Base-by-base conservation (phyloP, 2,113 vertebrate species). In the Syngnathoides biaculeatus region DNA sequence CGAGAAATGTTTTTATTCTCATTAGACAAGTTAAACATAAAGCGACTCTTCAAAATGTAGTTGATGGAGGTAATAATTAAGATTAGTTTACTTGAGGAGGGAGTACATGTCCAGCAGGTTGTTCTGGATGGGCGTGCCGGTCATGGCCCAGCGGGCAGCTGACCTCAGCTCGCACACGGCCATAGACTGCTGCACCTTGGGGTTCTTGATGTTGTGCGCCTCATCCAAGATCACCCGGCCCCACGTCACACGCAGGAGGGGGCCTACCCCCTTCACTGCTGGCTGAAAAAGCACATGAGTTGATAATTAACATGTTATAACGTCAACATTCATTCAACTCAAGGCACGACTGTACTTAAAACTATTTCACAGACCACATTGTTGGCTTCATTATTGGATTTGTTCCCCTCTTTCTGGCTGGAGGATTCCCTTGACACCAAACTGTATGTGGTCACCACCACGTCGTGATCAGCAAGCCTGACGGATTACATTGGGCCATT, bases 31-130 rank as follows among this genome's bases (percentile, higher is more conserved):
- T 35, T 5, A 35, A 35, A 35, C 3, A 35, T 35, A 35, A 35
- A 17, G 45, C 6, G 45, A 19, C 0, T 58, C 56, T 58, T 48
- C 38, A 24, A 22, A 14, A 13, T 55, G 26, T 57, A 14, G 7
- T 57, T 30, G 55, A 26, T 5, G 24, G 24, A 57, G 55, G 55
- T 57, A 15, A 30, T 8, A 19, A 57, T 30, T 7, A 26, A 55
- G 24, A 22, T 11, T 11, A 12, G 20, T 48, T 90, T 91, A 99
- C 97, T 94, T 97, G 30, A 98, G 90, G 69, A 99, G 91, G 0
- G 96, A 94, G 80, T 96, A 99, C 93, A 99, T 92, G 85, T 99
- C 97, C 90, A 98, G 74, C 67, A 99, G 83, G 88, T 98, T 98
- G 90, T 99, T 99, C 87, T 99, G 97, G 84, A 99, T 95, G 0